A percentile compares a stretch with the other conserved stretches of the same genome.
phyloP scores from a whole-genome alignment of 2,888 invertebrate species.

The Auanema freiburgensis region DNA sequence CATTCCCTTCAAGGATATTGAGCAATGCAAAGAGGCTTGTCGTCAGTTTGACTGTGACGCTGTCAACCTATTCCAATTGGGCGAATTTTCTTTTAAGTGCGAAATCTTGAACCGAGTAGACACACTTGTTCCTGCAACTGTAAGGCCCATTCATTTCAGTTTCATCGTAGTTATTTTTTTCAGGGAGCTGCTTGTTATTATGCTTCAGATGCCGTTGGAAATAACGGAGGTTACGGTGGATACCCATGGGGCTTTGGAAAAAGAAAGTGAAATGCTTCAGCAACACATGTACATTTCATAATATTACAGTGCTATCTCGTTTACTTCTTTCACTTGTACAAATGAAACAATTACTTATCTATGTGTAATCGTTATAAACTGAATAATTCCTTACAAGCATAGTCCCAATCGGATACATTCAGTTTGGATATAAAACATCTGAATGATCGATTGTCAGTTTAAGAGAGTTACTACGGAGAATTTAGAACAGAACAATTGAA shows the following conservation, averaged over 20 bases:
- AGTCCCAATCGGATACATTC: too few species aligned
- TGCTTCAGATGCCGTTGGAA: conserved; percentile 25
- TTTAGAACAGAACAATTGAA: too few species aligned
- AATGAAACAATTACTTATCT: too few species aligned
- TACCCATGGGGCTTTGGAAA: background rate
- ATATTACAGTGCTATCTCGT: too few species aligned
- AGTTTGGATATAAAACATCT: too few species aligned
- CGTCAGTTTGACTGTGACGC: conserved; percentile 59
- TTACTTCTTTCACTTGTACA: too few species aligned
- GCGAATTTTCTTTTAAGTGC: conserved; percentile 56
- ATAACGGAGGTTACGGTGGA: background rate
- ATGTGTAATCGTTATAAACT: too few species aligned
- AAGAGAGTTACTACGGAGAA: too few species aligned
- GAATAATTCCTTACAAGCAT: too few species aligned
- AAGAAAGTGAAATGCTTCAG: background rate
- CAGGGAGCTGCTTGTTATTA: conserved; percentile 61
- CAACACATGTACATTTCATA: too few species aligned
- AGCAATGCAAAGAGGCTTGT: conserved; percentile 62
- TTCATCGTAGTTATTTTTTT: conserved; percentile 24
- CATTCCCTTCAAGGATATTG: conserved; percentile 50
- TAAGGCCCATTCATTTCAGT: background rate
- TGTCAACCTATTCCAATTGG: conserved; percentile 60
- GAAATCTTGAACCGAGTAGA: conserved; percentile 34
- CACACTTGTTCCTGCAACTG: background rate
- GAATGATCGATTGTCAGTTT: too few species aligned